phyloP scores from a whole-genome alignment of 2,113 vertebrate genomes.

The Bolborhynchus lineola region DNA sequence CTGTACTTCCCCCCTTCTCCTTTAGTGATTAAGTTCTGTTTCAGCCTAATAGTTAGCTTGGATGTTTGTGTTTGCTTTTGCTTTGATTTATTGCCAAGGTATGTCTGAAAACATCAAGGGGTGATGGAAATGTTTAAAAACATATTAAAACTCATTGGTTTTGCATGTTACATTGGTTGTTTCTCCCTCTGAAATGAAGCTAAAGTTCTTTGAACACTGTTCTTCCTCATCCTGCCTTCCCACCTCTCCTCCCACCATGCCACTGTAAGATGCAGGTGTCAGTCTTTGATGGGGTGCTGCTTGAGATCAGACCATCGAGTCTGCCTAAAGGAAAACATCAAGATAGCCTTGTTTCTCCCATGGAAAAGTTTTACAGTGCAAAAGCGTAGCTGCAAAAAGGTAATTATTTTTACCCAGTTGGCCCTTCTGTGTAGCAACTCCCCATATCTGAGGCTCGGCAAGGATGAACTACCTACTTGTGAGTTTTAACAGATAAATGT shows the following conservation, averaged over 20 bases:
- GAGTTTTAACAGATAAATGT: neutral
- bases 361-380: neutral
- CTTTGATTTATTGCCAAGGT: constrained; percentile 40
- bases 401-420: neutral
- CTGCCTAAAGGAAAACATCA: neutral
- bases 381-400: neutral
- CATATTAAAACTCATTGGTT: constrained; percentile 22
- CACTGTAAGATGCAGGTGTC: neutral
- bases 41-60: constrained; percentile 11
- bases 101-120: neutral
- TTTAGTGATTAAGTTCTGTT: constrained; percentile 48
- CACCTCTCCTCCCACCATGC: neutral
- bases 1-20: neutral
- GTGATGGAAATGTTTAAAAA: constrained; percentile 44
- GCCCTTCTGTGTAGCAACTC: neutral
- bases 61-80: neutral
- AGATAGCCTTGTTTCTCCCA: accelerated
- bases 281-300: neutral
- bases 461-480: neutral
- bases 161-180: neutral
- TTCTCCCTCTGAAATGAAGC: neutral
- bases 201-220: neutral
- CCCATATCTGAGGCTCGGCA: neutral
- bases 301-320: neutral
- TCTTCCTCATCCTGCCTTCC: neutral